Conservation (phyloP, 2,888 invertebrate species). For the Epiblema foenella region DNA sequence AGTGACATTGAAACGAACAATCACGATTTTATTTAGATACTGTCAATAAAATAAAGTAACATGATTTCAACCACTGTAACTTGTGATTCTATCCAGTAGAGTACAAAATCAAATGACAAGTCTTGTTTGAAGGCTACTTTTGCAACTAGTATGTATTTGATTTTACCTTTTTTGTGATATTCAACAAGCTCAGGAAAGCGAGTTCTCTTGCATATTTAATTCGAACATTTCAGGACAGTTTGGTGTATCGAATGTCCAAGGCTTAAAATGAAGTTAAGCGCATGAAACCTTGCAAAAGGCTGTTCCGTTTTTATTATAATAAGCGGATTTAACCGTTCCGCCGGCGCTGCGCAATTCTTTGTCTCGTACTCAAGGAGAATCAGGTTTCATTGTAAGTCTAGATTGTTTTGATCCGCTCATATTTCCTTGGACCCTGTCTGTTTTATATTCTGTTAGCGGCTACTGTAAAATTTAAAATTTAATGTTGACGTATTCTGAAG, state of each 20-base stretch:
- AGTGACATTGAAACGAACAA: neutral
- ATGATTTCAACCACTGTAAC: neutral
- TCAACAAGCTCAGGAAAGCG: neutral
- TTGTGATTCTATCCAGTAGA: neutral
- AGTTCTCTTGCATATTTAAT: neutral
- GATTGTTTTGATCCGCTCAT: constrained; percentile 68
- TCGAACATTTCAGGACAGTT: constrained; percentile 12
- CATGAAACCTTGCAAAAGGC: constrained; percentile 65
- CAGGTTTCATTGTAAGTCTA: constrained; percentile 76
- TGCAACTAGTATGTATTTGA: neutral
- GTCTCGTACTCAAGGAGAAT: constrained; percentile 63
- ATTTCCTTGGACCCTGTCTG: constrained; percentile 59
- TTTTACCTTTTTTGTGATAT: neutral
- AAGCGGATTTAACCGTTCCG: constrained; percentile 69
- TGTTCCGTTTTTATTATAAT: constrained; percentile 67
- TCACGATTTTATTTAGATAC: neutral
- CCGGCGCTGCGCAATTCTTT: constrained; percentile 52
- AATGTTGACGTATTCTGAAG: neutral
- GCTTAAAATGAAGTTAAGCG: constrained; percentile 26
- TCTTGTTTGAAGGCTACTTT: neutral
- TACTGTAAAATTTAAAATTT: neutral
- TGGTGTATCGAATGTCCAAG: constrained; percentile 23
- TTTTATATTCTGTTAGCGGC: constrained; percentile 23
- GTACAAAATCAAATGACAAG: neutral
- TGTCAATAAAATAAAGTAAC: neutral